Evolutionary conservation across 1,140 invertebrate genomes (phyloP).

Genomic region (Galleria mellonella): DNA sequence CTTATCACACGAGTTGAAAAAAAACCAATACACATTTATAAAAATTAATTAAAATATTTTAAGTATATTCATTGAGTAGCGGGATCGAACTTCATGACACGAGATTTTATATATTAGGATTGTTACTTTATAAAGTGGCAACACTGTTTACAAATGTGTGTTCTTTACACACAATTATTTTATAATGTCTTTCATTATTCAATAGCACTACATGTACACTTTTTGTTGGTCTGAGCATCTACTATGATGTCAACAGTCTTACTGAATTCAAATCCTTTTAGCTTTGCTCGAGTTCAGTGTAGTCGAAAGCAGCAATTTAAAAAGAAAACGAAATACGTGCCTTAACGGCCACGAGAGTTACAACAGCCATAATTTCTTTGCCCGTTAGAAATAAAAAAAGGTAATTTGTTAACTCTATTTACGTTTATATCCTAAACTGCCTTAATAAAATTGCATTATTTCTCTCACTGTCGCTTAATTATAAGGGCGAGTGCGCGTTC

Average conservation of each 20-base stretch:
- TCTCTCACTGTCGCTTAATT: constrained; percentile 3
- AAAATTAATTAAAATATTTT: neutral
- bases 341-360: too few species aligned
- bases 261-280: neutral
- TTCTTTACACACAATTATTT: too few species aligned
- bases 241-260: neutral
- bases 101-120: too few species aligned
- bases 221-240: neutral
- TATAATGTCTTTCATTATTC: too few species aligned
- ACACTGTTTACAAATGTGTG: too few species aligned
- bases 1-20: neutral
- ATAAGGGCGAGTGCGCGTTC: constrained; percentile 1
- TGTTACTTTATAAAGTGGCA: too few species aligned
- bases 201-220: too few species aligned
- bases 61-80: neutral
- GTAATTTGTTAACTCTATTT: neutral
- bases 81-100: too few species aligned
- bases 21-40: neutral
- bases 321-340: too few species aligned
- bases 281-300: neutral
- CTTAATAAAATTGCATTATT: constrained; percentile 3
- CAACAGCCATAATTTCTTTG: neutral
- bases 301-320: neutral
- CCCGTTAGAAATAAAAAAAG: constrained; percentile 1
- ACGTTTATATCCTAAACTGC: neutral